Percentiles rank a stretch among this genome's conserved stretches.
Conservation (phyloP, 2,888 invertebrate genomes). For the Cactoblastis cactorum region DNA sequence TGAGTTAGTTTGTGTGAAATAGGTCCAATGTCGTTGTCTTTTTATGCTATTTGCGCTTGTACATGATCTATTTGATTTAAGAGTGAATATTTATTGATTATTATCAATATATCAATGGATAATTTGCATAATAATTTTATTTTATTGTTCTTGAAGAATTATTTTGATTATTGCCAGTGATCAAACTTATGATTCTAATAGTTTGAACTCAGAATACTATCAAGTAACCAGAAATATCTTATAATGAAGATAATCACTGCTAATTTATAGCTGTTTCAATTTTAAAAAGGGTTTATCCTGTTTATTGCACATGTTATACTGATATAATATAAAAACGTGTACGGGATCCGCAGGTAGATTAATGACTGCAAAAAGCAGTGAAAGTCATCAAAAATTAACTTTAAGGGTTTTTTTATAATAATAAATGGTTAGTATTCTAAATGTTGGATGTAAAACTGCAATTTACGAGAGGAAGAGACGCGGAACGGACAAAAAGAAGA, state of each 20-base stretch:
- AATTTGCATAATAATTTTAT: no score
- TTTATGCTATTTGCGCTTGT: constrained; percentile 7
- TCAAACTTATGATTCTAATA: background rate
- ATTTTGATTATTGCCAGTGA: no score
- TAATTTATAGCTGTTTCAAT: background rate
- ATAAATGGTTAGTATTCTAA: background rate
- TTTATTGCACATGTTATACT: background rate
- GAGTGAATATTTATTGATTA: background rate
- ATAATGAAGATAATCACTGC: background rate
- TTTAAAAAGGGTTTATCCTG: background rate
- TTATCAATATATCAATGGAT: no score
- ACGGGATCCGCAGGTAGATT: no score
- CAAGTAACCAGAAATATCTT: background rate
- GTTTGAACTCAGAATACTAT: background rate
- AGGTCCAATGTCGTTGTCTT: constrained; percentile 20
- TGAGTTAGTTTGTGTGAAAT: background rate
- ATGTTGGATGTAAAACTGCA: constrained; percentile 14
- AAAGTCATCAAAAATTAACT: background rate
- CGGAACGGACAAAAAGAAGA: constrained; percentile 13
- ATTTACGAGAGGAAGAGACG: constrained; percentile 13
- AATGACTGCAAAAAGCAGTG: background rate
- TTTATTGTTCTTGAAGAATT: no score
- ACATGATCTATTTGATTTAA: background rate
- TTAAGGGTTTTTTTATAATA: background rate
- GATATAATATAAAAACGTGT: background rate